A percentile compares a stretch with the other conserved stretches of the same genome.
These are phyloP conservation scores for Porites lutea DNA, from an alignment of 64 coral and sea anemone genomes.

Conservation along the genomic window DNA sequence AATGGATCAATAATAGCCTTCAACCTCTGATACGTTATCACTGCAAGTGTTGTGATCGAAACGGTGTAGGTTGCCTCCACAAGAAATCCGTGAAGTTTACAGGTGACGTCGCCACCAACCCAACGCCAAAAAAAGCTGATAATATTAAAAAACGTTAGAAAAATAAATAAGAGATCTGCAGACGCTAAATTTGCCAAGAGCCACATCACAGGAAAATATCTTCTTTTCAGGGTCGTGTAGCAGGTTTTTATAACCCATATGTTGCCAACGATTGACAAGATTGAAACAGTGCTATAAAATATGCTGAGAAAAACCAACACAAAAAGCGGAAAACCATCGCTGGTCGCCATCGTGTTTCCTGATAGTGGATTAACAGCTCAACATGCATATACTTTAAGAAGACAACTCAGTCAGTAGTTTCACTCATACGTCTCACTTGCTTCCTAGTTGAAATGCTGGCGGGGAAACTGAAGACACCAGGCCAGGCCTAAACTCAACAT, in stretches of 20 bases:
- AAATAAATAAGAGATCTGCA: constrained; percentile 59
- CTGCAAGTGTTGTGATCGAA: constrained; percentile 42
- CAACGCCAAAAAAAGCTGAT: constrained; percentile 30
- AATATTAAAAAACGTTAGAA: constrained; percentile 36
- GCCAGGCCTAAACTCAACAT: no score
- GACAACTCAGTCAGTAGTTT: no score
- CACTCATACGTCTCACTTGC: no score
- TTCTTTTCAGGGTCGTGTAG: constrained; percentile 26
- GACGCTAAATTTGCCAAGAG: constrained; percentile 53
- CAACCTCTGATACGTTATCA: constrained; percentile 16
- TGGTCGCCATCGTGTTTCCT: background rate
- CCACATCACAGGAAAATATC: constrained; percentile 32
- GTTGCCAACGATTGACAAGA: constrained; percentile 51
- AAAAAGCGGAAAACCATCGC: background rate
- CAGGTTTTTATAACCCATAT: constrained; percentile 37
- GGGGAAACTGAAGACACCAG: no score
- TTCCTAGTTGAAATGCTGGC: no score
- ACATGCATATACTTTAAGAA: no score
- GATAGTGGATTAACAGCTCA: no score
- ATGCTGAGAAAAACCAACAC: background rate
- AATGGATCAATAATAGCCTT: constrained; percentile 38
- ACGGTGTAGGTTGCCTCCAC: constrained; percentile 49
- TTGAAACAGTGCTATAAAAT: constrained; percentile 10
- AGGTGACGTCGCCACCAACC: constrained; percentile 44
- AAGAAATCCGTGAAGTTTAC: constrained; percentile 65